Base-by-base conservation (phyloP, 1,140 invertebrate species). In the Cydia fagiglandana region DNA sequence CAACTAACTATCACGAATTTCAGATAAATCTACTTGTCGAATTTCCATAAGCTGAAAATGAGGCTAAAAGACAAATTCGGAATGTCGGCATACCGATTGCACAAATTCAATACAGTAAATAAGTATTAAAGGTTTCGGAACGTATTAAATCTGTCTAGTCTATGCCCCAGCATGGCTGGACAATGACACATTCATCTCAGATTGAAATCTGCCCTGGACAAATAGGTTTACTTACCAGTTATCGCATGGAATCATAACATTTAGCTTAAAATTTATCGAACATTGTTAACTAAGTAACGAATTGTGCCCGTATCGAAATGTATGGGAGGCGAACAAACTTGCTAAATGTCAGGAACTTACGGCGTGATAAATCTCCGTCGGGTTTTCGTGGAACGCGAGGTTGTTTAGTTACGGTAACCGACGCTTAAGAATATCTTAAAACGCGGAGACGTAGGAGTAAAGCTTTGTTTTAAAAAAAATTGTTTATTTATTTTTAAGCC, bases 131-230 rank as follows among this genome's bases (percentile, higher is more conserved):
- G 78, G 79, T 81, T 79, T 70, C 53, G 45, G 24, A 34, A 66
- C 64, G 79, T 73, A 81, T 80, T 77, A 78, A 73, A 73, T 76
- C 76, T 70, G 78, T 83, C 81, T 83, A 78, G 80, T 75, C 73
- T 75, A 15, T 73, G 75, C 76, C 47, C 74, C 77, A 76, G 74
- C 77, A 78, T 73, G 78, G 41, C 53, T 75, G 79, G 77, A 86
- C 84, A 87, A 88, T 85, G 86, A 86, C 82, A 82, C 80, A 87
- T 85, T 83, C 83, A 79, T 85, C 80, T 78, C 20, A 84, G 85
- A 89, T 88, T 86, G 88, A 86, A 86, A 89, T 88, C 86, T 84
- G 86, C 82, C 76, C 80, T 73, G 79, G 80, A 88, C 84, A 87
- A 89, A 88, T 89, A 75, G 81, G 73, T 76, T 77, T 76, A 80